A percentile compares a stretch with the other conserved stretches of the same genome.
Conservation (phyloP, 2,888 invertebrate genomes). For the Anagyrus pseudococci region DNA sequence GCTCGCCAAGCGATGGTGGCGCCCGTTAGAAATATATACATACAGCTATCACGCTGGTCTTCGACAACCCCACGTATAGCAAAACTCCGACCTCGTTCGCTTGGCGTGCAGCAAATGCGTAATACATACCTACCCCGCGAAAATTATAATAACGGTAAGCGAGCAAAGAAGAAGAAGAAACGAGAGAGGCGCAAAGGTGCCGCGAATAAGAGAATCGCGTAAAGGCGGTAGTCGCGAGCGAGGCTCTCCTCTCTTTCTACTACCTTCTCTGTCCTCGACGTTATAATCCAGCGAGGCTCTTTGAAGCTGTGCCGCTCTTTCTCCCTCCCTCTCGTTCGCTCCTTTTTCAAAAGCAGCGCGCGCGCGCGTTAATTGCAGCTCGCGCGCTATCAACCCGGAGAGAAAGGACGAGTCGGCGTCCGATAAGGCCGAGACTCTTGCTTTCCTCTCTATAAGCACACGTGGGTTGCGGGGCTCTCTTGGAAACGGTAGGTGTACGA, state of each 20-base stretch:
- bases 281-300: conserved; percentile 47
- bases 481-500: neutral
- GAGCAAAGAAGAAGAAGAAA: neutral
- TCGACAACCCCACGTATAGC: no score
- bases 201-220: conserved; percentile 41
- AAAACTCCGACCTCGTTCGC: no score
- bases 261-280: conserved; percentile 7
- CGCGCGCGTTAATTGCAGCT: conserved; percentile 35
- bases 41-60: no score
- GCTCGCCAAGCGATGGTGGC: no score
- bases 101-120: neutral
- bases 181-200: conserved; percentile 17
- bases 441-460: neutral
- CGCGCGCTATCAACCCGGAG: conserved; percentile 26
- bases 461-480: neutral
- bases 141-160: neutral
- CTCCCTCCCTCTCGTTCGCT: conserved; percentile 15
- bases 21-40: neutral
- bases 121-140: neutral
- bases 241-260: neutral
- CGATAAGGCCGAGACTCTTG: no score
- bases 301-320: conserved; percentile 43
- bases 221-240: conserved; percentile 42
- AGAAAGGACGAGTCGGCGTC: neutral
- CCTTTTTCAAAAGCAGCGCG: conserved; percentile 46